Evolutionary conservation across 2,888 invertebrate genomes (phyloP).

Genomic region (Osmoderma eremita): DNA sequence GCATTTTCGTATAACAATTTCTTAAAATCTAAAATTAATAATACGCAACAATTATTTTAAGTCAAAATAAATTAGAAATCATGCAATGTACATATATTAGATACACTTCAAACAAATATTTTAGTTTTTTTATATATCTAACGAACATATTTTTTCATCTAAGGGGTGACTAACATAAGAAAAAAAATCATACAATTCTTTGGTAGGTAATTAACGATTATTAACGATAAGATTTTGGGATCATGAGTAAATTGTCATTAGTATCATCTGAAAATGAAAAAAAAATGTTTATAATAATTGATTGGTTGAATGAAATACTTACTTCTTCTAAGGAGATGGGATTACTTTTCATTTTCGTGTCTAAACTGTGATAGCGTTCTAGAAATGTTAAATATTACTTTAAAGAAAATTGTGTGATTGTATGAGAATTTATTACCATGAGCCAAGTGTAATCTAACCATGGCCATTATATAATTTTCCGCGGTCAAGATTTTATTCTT

Average conservation of each 20-base stretch:
- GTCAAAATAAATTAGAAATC: conserved; percentile 31
- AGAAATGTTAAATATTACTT: conserved; percentile 49
- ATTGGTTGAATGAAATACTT: conserved; percentile 50
- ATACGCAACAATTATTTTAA: conserved; percentile 28
- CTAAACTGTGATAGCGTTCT: conserved; percentile 77
- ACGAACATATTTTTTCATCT: conserved; percentile 5
- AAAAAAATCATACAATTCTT: conserved; percentile 28
- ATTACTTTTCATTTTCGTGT: conserved; percentile 77
- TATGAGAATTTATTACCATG: conserved; percentile 66
- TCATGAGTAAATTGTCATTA: conserved; percentile 71
- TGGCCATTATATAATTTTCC: conserved; percentile 73
- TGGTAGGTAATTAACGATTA: conserved; percentile 47
- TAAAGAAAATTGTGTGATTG: background rate
- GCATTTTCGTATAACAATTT: conserved; percentile 4
- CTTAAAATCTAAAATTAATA: conserved; percentile 14
- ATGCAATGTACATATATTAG: conserved; percentile 5
- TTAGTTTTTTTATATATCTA: background rate
- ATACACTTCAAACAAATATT: background rate
- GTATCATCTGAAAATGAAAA: conserved; percentile 66
- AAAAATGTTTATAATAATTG: background rate
- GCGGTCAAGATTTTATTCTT: conserved; percentile 69
- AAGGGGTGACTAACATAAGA: conserved; percentile 13
- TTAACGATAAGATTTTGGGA: background rate
- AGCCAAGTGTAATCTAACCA: conserved; percentile 71
- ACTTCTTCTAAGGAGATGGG: conserved; percentile 79